Percentiles rank a stretch among this genome's conserved stretches.
Evolutionary conservation across 1,140 invertebrate genomes (phyloP).

Genomic region (Drosophila malerkotliana): DNA sequence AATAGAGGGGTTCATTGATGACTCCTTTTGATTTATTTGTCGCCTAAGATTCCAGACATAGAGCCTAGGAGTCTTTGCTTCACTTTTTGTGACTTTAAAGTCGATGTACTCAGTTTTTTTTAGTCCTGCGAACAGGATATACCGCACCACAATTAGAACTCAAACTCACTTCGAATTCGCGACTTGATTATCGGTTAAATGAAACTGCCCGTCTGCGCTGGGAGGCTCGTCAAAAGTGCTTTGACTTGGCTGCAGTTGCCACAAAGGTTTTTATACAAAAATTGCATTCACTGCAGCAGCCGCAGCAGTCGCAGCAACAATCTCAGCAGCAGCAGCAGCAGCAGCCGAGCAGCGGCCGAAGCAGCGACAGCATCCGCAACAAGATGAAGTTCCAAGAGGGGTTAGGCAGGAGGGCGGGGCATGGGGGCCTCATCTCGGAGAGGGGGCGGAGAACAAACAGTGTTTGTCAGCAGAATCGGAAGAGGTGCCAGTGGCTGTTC

Average conservation of each 20-base stretch:
- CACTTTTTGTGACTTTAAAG: not conserved
- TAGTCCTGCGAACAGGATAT: slow-evolving; percentile 5
- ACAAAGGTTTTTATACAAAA: slow-evolving; percentile 82
- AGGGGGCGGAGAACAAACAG: slow-evolving; percentile 24
- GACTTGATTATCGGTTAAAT: slow-evolving; percentile 36
- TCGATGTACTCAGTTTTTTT: no score
- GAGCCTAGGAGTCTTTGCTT: not conserved
- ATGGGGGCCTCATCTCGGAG: not conserved
- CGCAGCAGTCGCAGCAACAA: slow-evolving; percentile 9
- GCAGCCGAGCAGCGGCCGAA: slow-evolving; percentile 3
- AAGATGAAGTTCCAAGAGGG: slow-evolving; percentile 50
- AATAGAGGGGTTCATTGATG: not conserved
- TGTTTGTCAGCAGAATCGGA: slow-evolving; percentile 60
- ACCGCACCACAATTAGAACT: slow-evolving; percentile 15
- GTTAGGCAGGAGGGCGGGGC: not conserved
- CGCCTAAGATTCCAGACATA: no score
- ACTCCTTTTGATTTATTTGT: no score
- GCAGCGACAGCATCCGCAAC: slow-evolving; percentile 69
- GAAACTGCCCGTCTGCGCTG: slow-evolving; percentile 37
- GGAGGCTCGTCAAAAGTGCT: slow-evolving; percentile 79
- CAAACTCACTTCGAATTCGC: slow-evolving; percentile 67
- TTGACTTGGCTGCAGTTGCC: slow-evolving; percentile 68
- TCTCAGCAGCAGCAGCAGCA: slow-evolving; percentile 12
- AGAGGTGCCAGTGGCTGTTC: slow-evolving; percentile 49
- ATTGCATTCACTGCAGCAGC: slow-evolving; percentile 61